Base-by-base conservation (phyloP, 1,140 invertebrate species). In the Mizuhopecten yessoensis region DNA sequence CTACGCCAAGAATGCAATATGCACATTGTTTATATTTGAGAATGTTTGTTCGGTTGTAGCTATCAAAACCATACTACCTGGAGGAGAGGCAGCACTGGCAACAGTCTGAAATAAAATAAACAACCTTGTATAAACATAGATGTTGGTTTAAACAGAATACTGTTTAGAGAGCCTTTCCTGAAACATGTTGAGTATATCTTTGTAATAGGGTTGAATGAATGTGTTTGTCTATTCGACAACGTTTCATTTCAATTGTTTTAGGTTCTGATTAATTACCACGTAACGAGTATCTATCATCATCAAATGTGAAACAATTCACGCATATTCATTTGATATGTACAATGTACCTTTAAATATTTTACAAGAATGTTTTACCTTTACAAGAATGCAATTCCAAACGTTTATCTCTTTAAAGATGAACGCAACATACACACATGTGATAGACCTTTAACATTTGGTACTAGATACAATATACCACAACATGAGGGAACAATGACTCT, bases 11-110 rank as follows among this genome's bases (percentile, higher is more conserved):
- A 75, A 75, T 75, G 57, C 57, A 75, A n/a, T 9, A 29, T 75
- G 57, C n/a, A 75, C 57, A n/a, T 75, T 75, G 57, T 75, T 75
- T 75, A 75, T n/a, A n/a, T n/a, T 7, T 75, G n/a, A 29, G 57
- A 29, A 75, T 45, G 5, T 75, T 2, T 75, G 9, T 29, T 29
- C 29, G n/a, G 57, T n/a, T 75, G 57, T 75, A 17, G 29, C 5
- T 17, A 75, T 23, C n/a, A 29, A n/a, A 0, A 29, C 57, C 57
- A 29, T 17, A 75, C 57, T n/a, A 75, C 57, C 57, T 75, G 23
- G 57, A 75, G 57, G n/a, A 7, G 23, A n/a, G 23, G 23, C 23
- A 9, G n/a, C 57, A n/a, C 57, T n/a, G 7, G 11, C n/a, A 17
- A n/a, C 9, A 75, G 57, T 13, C 57, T 75, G 57, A 7, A 75